A percentile compares a stretch with the other conserved stretches of the same genome.
These are phyloP conservation scores for Nanorana parkeri DNA, from an alignment of 2,113 vertebrate species.

Conservation along the genomic window DNA sequence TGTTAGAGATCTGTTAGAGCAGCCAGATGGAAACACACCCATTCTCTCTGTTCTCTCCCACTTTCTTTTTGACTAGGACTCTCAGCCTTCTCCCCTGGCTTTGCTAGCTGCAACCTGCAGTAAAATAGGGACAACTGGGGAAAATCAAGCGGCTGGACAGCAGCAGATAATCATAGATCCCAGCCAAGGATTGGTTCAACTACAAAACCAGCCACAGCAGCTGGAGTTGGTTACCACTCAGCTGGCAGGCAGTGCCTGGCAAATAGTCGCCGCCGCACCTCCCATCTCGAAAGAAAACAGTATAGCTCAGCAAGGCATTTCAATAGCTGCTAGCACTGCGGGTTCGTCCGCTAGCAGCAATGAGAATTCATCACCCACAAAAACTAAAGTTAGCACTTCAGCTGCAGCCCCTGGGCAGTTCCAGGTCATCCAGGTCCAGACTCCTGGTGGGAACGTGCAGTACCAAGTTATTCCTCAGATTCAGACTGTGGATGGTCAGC, in stretches of 20 bases:
- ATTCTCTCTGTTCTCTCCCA: constrained; percentile 77
- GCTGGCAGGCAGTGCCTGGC: constrained; percentile 94
- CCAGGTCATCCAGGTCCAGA: constrained; percentile 95
- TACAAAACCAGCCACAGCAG: constrained; percentile 90
- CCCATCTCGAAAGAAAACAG: constrained; percentile 89
- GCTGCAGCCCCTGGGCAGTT: constrained; percentile 80
- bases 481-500: constrained; percentile 94
- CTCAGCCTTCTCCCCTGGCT: constrained; percentile 96
- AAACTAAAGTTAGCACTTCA: constrained; percentile 78
- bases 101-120: constrained; percentile 98
- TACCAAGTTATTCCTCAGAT: constrained; percentile 99
- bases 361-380: constrained; percentile 81
- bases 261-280: constrained; percentile 90
- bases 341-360: constrained; percentile 80
- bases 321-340: constrained; percentile 72
- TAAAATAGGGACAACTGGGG: constrained; percentile 94
- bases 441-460: constrained; percentile 86
- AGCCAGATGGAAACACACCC: constrained; percentile 63
- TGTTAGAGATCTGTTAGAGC: constrained; percentile 58
- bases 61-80: constrained; percentile 83
- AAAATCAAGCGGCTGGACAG: constrained; percentile 85
- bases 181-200: constrained; percentile 91
- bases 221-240: constrained; percentile 95
- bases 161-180: constrained; percentile 91
- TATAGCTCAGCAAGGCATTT: constrained; percentile 78